Percentiles rank a stretch among this genome's conserved stretches.
These are phyloP conservation scores for Gonioctena quinquepunctata DNA, from an alignment of 1,140 invertebrate species.

Conservation along the genomic window DNA sequence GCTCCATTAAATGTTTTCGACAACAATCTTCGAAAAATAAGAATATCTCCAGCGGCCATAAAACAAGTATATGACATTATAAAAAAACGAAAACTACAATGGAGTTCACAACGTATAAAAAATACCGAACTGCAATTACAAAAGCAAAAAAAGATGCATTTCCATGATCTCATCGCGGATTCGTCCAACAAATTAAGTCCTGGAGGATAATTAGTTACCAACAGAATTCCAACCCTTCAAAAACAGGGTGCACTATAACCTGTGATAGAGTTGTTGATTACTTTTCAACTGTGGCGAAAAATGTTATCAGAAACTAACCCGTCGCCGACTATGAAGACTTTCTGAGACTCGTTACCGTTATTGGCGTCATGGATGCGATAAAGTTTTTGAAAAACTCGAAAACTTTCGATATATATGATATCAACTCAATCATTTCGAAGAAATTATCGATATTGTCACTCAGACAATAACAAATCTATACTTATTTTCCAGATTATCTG, in stretches of 20 bases:
- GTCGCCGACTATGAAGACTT: background rate
- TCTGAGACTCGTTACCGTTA: too few species aligned
- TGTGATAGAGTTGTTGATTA: background rate
- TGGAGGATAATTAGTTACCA: background rate
- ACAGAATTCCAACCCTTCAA: background rate
- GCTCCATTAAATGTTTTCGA: background rate
- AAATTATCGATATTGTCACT: too few species aligned
- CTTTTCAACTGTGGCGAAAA: too few species aligned
- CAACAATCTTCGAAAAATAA: background rate
- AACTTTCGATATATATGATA: too few species aligned
- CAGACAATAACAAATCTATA: too few species aligned
- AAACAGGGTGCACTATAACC: background rate
- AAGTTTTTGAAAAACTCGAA: too few species aligned
- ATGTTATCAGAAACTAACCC: background rate
- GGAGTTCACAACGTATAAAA: background rate
- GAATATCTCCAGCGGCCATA: background rate
- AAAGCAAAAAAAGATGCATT: background rate
- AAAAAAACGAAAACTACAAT: background rate
- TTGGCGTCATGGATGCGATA: too few species aligned
- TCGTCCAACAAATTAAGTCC: background rate
- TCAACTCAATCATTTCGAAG: too few species aligned
- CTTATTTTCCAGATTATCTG: background rate
- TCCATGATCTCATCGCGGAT: background rate
- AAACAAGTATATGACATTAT: background rate
- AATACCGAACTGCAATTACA: background rate